Evolutionary conservation across 2,113 vertebrate genomes (phyloP), one percentile per base, ranked within the genome.

Genomic region (Mesembrinibis cayennensis): DNA sequence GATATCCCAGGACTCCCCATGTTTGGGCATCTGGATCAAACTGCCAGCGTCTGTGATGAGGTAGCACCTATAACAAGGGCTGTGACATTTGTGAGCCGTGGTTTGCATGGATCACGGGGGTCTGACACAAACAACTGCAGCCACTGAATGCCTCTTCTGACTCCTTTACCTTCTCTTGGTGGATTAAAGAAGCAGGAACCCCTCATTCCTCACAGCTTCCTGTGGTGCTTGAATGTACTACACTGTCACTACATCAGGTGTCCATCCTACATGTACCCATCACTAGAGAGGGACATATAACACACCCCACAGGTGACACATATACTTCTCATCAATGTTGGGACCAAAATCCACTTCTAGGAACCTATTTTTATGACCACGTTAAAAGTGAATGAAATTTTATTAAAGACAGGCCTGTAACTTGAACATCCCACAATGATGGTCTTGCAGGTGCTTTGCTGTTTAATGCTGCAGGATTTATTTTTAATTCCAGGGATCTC

Each of bases 401-500:
- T n/a, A 7, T 71, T 50, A 47, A 21, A 63, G 29, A 34, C 3
- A 7, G 6, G 13, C 38, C 85, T 66, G 30, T 21, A 55, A 52
- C 23, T 32, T 42, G 15, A 42, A 9, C 42, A n/a, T 34, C 29
- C 12, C 52, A 52, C 52, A 40, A 0, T 14, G 14, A 34, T 44
- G 55, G 9, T 42, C 25, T 9, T 62, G 20, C 1, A 2, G 25
- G 10, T 62, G 29, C 4, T 91, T 82, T 66, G 22, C 44, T 62
- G 4, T 70, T 87, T 47, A 47, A 79, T 2, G 1, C 10, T 44
- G 4, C 11, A 40, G 67, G 34, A 44, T 90, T 90, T 85, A 1
- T 61, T 69, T 93, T 52, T 16, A 13, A 78, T 93, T 88, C 12
- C 93, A 99, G 99, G 99, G 99, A 32, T 95, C 86, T 71, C 98